These are phyloP conservation scores for Tylochromis polylepis DNA, from an alignment of 2,113 vertebrate genomes.

Conservation along the genomic window DNA sequence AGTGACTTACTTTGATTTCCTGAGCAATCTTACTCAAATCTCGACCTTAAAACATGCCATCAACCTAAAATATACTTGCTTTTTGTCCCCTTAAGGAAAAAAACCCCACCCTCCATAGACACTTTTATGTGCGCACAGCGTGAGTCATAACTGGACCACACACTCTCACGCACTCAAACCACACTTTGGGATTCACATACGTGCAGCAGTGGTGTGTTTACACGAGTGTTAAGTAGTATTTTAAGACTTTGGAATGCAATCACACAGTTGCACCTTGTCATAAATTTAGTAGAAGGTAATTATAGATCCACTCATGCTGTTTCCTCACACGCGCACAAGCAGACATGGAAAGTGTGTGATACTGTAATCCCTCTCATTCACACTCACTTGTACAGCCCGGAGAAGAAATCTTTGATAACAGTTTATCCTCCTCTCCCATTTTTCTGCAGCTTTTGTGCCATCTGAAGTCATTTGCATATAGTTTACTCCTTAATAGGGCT, in stretches of 20 bases:
- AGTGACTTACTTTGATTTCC: not conserved
- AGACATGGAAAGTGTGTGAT: not conserved
- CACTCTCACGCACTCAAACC: not conserved
- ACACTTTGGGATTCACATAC: not conserved
- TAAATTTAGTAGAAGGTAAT: slow-evolving; percentile 13
- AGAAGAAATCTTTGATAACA: not conserved
- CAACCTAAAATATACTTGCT: not conserved
- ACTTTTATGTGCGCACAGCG: not conserved
- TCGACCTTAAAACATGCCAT: not conserved
- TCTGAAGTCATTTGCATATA: not conserved
- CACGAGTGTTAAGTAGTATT: not conserved
- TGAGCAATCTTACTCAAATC: not conserved
- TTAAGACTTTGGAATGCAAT: not conserved
- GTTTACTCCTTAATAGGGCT: not conserved
- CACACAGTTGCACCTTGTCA: not conserved
- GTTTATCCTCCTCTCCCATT: not conserved
- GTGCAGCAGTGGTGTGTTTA: not conserved
- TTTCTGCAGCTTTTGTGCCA: not conserved
- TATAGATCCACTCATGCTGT: not conserved
- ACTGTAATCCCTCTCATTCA: not conserved
- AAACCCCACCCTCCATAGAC: not conserved
- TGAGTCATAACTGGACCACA: not conserved
- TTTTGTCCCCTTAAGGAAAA: not conserved
- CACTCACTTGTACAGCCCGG: not conserved
- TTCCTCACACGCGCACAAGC: not conserved